Conservation (phyloP, 1,140 invertebrate genomes). For the Sesamia nonagrioides region DNA sequence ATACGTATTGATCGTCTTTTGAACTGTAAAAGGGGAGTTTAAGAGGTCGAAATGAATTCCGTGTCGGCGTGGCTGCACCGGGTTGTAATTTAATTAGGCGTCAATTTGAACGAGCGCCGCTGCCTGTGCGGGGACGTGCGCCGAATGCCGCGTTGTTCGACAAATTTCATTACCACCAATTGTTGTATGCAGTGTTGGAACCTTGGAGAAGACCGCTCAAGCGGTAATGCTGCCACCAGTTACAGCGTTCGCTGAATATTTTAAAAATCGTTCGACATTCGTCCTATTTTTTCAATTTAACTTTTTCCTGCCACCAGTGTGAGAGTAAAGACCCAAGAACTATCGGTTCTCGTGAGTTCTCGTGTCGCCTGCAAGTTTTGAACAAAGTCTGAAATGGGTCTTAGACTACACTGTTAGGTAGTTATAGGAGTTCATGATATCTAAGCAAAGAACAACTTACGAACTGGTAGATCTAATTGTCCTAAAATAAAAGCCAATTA, state of each 20-base stretch:
- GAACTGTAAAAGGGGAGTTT: constrained; percentile 50
- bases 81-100: constrained; percentile 77
- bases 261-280: constrained; percentile 7
- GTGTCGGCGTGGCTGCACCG: constrained; percentile 52
- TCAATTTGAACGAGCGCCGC: constrained; percentile 68
- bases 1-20: constrained; percentile 48
- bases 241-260: neutral
- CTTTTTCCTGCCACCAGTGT: neutral
- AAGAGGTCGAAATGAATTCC: constrained; percentile 62
- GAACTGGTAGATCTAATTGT: neutral
- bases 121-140: constrained; percentile 70
- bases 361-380: neutral
- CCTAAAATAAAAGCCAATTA: neutral
- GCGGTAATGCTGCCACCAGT: no score
- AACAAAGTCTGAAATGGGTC: neutral
- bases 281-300: neutral
- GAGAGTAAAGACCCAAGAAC: neutral
- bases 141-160: constrained; percentile 67
- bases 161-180: constrained; percentile 77
- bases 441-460: neutral
- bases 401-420: neutral
- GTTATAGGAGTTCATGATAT: neutral
- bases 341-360: constrained; percentile 22
- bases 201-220: neutral
- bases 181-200: constrained; percentile 60